phyloP scores from a whole-genome alignment of 1,140 invertebrate species.

The Aphelinus certus region DNA sequence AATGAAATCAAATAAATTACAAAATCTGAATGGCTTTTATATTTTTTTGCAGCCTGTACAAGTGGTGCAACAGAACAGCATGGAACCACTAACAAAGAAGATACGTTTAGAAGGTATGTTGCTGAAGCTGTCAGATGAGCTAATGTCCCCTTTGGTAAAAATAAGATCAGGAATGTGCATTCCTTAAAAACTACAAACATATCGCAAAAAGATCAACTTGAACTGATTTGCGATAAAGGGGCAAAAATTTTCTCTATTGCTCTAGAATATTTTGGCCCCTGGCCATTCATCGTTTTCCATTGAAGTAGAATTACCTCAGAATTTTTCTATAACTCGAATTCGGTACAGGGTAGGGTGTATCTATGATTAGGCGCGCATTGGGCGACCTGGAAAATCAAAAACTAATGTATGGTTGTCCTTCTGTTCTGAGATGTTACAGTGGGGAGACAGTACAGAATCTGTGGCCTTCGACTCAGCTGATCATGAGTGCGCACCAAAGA shows the following conservation, averaged over 20 bases:
- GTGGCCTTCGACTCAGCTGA: slow-evolving; percentile 66
- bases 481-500: slow-evolving; percentile 65
- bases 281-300: slow-evolving; percentile 21
- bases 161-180: slow-evolving; percentile 2
- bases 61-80: slow-evolving; percentile 47
- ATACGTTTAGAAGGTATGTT: slow-evolving; percentile 62
- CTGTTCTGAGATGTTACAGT: slow-evolving; percentile 69
- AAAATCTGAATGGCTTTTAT: background rate
- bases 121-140: slow-evolving; percentile 45
- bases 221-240: slow-evolving; percentile 49
- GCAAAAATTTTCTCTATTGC: slow-evolving; percentile 49
- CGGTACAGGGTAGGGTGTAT: slow-evolving; percentile 50
- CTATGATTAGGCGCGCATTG: slow-evolving; percentile 52
- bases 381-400: slow-evolving; percentile 57
- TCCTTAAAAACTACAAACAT: slow-evolving; percentile 46
- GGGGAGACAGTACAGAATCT: slow-evolving; percentile 66
- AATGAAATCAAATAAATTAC: too few species aligned
- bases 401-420: slow-evolving; percentile 68
- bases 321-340: slow-evolving; percentile 37
- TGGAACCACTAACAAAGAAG: slow-evolving; percentile 57
- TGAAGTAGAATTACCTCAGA: slow-evolving; percentile 27
- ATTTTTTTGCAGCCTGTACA: slow-evolving; percentile 47
- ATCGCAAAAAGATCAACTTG: slow-evolving; percentile 53
- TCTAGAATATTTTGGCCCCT: slow-evolving; percentile 22
- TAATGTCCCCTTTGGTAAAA: slow-evolving; percentile 7